Evolutionary conservation across 2,888 invertebrate species (phyloP).

Genomic region (Drosophila ustulata): DNA sequence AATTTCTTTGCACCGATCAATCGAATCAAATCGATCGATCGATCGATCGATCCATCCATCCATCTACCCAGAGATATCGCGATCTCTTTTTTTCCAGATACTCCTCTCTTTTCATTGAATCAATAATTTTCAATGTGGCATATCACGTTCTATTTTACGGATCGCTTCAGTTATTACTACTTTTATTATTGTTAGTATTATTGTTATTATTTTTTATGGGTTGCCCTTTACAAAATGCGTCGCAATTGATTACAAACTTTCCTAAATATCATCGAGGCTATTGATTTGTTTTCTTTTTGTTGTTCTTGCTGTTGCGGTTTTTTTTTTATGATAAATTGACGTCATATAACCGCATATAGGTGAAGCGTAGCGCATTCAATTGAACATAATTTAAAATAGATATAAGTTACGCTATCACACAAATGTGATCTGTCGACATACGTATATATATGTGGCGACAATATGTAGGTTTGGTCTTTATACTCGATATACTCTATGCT

Average conservation of each 20-base stretch:
- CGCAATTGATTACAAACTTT: slow-evolving; percentile 57
- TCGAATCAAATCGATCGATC: slow-evolving; percentile 25
- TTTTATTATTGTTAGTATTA: slow-evolving; percentile 34
- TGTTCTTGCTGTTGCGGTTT: slow-evolving; percentile 9
- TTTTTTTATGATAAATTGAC: slow-evolving; percentile 51
- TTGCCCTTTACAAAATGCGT: slow-evolving; percentile 49
- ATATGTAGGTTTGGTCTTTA: slow-evolving; percentile 25
- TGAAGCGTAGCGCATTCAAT: slow-evolving; percentile 70
- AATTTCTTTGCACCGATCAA: slow-evolving; percentile 50
- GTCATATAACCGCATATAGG: slow-evolving; percentile 59
- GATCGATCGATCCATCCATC: slow-evolving; percentile 22
- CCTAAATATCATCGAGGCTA: slow-evolving; percentile 58
- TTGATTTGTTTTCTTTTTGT: slow-evolving; percentile 52
- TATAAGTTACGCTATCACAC: slow-evolving; percentile 68
- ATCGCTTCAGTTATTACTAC: slow-evolving; percentile 30
- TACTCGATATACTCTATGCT: slow-evolving; percentile 17
- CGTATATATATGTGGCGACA: neutral
- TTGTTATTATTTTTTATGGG: slow-evolving; percentile 21
- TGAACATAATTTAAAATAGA: slow-evolving; percentile 78
- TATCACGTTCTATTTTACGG: slow-evolving; percentile 34
- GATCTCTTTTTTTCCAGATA: slow-evolving; percentile 40
- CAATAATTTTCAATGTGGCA: slow-evolving; percentile 50
- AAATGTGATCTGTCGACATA: slow-evolving; percentile 55
- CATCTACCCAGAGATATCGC: slow-evolving; percentile 20
- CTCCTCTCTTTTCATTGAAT: slow-evolving; percentile 38